Evolutionary conservation across 2,888 invertebrate species (phyloP), one percentile per base, ranked within the genome.

Genomic region (Trypoxylon attenuatum): DNA sequence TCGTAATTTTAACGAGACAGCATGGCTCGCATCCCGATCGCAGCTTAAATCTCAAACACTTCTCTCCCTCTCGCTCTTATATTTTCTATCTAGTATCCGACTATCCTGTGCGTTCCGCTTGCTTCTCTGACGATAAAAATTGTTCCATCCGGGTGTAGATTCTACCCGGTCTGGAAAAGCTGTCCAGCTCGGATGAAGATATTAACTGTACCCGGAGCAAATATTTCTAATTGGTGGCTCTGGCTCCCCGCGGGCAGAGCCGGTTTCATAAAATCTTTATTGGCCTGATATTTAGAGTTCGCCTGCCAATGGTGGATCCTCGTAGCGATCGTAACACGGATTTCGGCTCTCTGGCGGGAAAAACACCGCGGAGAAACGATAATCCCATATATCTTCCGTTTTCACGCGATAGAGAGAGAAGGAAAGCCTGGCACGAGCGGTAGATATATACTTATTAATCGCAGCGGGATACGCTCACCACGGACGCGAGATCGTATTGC

Each of bases 231-330:
- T 84, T 84, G 79, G 78, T 49, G 27, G 47, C 38, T 10, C 18
- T 10, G 58, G 23, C 41, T 62, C 41, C 56, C 47, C 53, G 47
- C 52, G 23, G 56, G 8, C 41, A n/a, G 1, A 42, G 21, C 41
- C 18, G 29, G 62, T 68, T 73, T 81, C 79, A 78, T 84, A 84
- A 84, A 84, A 81, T 76, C 73, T 84, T 83, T 84, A 84, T 82
- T 61, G 74, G 69, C 64, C 57, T 21, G 58, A 51, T 73, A 75
- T 68, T 77, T 73, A 68, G 68, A 72, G 69, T 70, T 73, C 59
- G 42, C 25, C 58, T 53, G 39, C 69, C 74, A 74, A 77, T 69
- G 47, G 55, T 13, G 55, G 15, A 46, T 33, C 53, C 55, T 43
- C 21, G 53, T 8, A n/a, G 15, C 56, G 62, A 66, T 71, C 70